Percentiles rank a stretch among this genome's conserved stretches.
Evolutionary conservation across 2,888 invertebrate species (phyloP).

Genomic region (Eudiplozoon nipponicum): DNA sequence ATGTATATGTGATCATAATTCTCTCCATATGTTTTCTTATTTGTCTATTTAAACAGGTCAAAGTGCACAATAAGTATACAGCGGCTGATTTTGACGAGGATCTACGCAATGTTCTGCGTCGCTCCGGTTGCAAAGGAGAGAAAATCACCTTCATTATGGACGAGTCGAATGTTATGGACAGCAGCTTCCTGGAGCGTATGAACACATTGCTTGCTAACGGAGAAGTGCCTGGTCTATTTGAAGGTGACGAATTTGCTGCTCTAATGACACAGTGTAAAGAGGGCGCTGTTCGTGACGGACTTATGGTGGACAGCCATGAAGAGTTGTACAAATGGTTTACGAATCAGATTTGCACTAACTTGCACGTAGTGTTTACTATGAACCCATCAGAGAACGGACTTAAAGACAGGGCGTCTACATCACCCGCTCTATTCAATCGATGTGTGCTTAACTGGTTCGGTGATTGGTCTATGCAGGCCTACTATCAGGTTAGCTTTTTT

Average conservation of each 20-base stretch:
- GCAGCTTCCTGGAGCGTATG: slow-evolving; percentile 89
- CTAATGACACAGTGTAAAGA: slow-evolving; percentile 98
- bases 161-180: slow-evolving; percentile 89
- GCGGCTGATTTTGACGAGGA: slow-evolving; percentile 97
- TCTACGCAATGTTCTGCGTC: slow-evolving; percentile 36
- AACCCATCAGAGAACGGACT: slow-evolving; percentile 91
- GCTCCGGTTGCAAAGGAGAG: slow-evolving; percentile 37
- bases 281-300: slow-evolving; percentile 75
- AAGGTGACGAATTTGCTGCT: slow-evolving; percentile 76
- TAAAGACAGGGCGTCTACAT: slow-evolving; percentile 86
- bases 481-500: slow-evolving; percentile 48
- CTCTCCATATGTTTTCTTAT: too few species aligned
- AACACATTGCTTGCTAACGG: slow-evolving; percentile 91
- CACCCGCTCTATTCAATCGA: slow-evolving; percentile 87
- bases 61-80: slow-evolving; percentile 93
- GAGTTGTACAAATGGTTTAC: slow-evolving; percentile 99
- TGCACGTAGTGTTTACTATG: slow-evolving; percentile 99
- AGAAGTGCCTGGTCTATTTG: slow-evolving; percentile 39
- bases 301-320: slow-evolving; percentile 87
- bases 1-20: too few species aligned
- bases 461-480: slow-evolving; percentile 72
- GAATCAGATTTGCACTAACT: slow-evolving; percentile 38
- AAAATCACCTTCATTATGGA: slow-evolving; percentile 95
- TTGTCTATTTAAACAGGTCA: too few species aligned
- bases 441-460: slow-evolving; percentile 98